These are phyloP conservation scores for Rhyacichthys aspro DNA, from an alignment of 2,797 vertebrate genomes.

Conservation along the genomic window DNA sequence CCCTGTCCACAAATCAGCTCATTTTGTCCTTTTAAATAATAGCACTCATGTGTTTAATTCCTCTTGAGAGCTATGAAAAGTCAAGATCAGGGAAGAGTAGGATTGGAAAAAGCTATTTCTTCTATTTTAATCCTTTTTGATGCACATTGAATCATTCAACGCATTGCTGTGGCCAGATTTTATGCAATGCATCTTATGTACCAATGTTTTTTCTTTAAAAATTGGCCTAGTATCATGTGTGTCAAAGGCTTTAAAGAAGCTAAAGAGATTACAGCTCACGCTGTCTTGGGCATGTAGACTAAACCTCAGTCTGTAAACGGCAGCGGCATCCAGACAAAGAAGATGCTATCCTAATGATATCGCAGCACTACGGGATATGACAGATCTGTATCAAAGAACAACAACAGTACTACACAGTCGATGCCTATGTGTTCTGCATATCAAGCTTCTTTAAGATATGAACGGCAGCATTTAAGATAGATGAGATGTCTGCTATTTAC, in stretches of 20 bases:
- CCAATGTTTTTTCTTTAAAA: slow-evolving; percentile 1
- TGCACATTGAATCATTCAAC: slow-evolving; percentile 18
- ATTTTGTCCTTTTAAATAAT: slow-evolving; percentile 44
- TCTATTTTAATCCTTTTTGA: slow-evolving; percentile 24
- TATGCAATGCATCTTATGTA: slow-evolving; percentile 31
- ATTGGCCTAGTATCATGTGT: slow-evolving; percentile 52
- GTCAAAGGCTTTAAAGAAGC: slow-evolving; percentile 65
- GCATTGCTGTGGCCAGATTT: slow-evolving; percentile 24
- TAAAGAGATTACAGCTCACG: slow-evolving; percentile 65
- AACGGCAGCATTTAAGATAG: not conserved
- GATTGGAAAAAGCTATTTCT: slow-evolving; percentile 2
- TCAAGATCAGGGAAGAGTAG: slow-evolving; percentile 11
- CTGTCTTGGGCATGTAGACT: slow-evolving; percentile 51
- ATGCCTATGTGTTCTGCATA: not conserved
- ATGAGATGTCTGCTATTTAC: too few relatives aligned
- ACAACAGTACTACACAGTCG: slow-evolving; percentile 13
- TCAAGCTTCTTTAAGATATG: slow-evolving; percentile 7
- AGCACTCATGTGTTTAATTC: slow-evolving; percentile 22
- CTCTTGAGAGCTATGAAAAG: slow-evolving; percentile 20
- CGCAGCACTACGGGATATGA: slow-evolving; percentile 23
- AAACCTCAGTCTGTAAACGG: slow-evolving; percentile 50
- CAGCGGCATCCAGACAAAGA: slow-evolving; percentile 47
- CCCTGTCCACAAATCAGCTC: slow-evolving; percentile 22
- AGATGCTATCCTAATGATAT: slow-evolving; percentile 41
- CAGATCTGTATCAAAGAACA: slow-evolving; percentile 35